Percentiles rank a stretch among this genome's conserved stretches.
Conservation (phyloP, 2,113 vertebrate genomes). For the Xiphophorus hellerii region DNA sequence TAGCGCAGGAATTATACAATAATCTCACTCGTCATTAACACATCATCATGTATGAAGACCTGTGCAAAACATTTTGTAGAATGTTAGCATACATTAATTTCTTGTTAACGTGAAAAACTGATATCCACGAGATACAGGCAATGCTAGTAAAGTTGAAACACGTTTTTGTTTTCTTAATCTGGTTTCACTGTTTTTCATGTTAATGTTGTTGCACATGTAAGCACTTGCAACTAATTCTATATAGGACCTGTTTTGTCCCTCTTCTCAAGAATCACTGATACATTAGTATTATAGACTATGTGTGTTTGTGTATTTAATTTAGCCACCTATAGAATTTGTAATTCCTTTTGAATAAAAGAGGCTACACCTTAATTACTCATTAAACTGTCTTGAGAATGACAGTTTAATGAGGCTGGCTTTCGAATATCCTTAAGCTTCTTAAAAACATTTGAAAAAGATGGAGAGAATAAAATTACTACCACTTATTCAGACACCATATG, state of each 20-base stretch:
- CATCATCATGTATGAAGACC: slow-evolving; percentile 23
- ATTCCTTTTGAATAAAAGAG: neutral
- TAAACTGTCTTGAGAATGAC: neutral
- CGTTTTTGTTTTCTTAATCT: neutral
- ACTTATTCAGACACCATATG: slow-evolving; percentile 41
- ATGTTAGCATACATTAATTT: slow-evolving; percentile 2
- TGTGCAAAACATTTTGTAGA: neutral
- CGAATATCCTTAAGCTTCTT: neutral
- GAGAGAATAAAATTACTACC: slow-evolving; percentile 8
- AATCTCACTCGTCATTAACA: slow-evolving; percentile 39
- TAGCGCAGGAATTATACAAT: slow-evolving; percentile 37
- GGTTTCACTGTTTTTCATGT: too few species aligned
- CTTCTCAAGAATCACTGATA: neutral
- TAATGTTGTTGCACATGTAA: neutral
- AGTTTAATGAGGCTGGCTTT: neutral
- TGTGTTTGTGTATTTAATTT: neutral
- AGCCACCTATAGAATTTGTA: neutral
- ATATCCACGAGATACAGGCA: neutral
- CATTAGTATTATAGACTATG: neutral
- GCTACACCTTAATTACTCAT: neutral
- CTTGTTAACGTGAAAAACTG: neutral
- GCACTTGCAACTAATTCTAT: neutral
- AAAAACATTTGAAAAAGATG: slow-evolving; percentile 28
- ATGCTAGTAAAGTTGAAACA: too few species aligned
- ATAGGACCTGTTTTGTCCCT: too few species aligned